Base-by-base conservation (phyloP, 2,888 invertebrate genomes). In the Teinopalpus imperialis region DNA sequence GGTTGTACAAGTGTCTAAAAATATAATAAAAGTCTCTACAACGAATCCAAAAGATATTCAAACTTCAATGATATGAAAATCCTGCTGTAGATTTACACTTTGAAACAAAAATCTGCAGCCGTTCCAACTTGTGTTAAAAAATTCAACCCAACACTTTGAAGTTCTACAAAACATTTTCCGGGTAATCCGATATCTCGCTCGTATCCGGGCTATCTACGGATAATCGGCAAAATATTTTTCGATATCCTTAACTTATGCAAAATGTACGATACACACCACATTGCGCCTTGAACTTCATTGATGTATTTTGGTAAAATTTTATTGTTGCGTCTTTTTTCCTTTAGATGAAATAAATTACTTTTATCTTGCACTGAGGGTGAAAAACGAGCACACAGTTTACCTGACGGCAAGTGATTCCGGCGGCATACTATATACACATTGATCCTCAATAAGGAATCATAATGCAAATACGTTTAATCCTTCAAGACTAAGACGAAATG, bases 151-250 rank as follows among this genome's bases (percentile, higher is more conserved):
- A 46, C 30, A 47, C 42, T 45, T 40, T 14, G 30, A 36, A 41
- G 35, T 45, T 46, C 32, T 41, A 50, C 43, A 50, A 45, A 53
- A 52, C 43, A 49, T 54, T 49, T 51, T 30, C 26, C 24, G 32
- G 6, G 44, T 26, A 9, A n/a, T 30, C 9, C 20, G 18, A 13
- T 41, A 9, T 36, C n/a, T 5, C 24, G 36, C 30, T 23, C 29
- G 39, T 26, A 31, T 29, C 35, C 30, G 37, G 37, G 30, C 26
- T 40, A 40, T 39, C 49, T 56, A 54, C 60, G 68, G 63, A 68
- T 74, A 63, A 69, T 69, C 70, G 64, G 64, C 59, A 62, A 70
- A 71, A 76, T 75, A 79, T 79, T 78, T 37, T 73, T 69, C 74
- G 75, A 78, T 77, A 78, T 75, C 68, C 66, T 65, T 66, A 65